These are phyloP conservation scores for Tangara arthus DNA, from an alignment of 2,797 vertebrate species.

Conservation along the genomic window DNA sequence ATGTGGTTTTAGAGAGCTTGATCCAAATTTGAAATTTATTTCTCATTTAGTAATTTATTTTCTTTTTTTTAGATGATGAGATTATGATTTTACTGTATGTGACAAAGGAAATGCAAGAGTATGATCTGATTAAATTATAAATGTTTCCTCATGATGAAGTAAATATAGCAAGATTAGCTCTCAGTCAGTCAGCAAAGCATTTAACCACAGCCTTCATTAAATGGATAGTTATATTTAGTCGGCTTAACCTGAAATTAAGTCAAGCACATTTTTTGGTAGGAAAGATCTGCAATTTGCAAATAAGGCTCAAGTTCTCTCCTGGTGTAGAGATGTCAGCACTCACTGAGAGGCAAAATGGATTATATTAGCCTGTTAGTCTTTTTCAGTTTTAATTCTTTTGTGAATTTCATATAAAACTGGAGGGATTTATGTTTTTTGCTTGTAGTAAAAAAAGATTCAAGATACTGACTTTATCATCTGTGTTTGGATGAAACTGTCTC, in stretches of 20 bases:
- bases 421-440: neutral
- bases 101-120: neutral
- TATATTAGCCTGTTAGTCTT: neutral
- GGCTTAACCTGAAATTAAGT: neutral
- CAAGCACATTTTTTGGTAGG: neutral
- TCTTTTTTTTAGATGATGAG: neutral
- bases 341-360: neutral
- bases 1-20: neutral
- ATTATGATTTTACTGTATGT: neutral
- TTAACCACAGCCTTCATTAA: neutral
- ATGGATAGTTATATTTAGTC: neutral
- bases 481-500: neutral
- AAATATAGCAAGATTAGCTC: neutral
- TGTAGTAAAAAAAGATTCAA: neutral
- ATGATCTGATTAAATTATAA: neutral
- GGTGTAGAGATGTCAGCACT: neutral
- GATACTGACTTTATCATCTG: neutral
- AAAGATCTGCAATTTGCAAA: neutral
- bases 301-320: neutral
- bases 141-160: neutral
- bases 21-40: neutral
- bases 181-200: neutral
- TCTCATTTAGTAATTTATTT: neutral
- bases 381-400: neutral
- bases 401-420: neutral